Evolutionary conservation across 2,113 vertebrate genomes (phyloP).

Genomic region (Triplophysa tibetana): DNA sequence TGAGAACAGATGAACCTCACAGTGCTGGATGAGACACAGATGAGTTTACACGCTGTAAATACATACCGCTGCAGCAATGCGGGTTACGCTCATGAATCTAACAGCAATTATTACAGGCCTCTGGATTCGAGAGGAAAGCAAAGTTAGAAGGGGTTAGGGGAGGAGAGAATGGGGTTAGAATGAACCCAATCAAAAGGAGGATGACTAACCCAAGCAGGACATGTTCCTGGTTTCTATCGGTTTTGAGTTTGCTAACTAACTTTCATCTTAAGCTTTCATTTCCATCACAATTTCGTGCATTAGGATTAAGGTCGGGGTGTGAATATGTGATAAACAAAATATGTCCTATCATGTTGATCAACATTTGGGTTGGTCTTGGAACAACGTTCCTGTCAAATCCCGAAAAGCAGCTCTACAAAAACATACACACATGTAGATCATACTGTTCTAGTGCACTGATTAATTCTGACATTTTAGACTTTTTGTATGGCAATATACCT

Average conservation of each 20-base stretch:
- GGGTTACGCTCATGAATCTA: conserved; percentile 96
- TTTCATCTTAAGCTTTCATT: not conserved
- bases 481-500: too few species aligned
- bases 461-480: too few species aligned
- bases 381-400: not conserved
- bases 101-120: conserved; percentile 95
- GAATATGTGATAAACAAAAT: not conserved
- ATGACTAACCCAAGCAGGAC: not conserved
- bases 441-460: too few species aligned
- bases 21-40: conserved; percentile 52
- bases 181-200: conserved; percentile 10
- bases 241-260: too few species aligned
- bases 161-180: conserved; percentile 51
- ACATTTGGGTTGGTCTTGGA: not conserved
- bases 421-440: too few species aligned
- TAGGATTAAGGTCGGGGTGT: not conserved
- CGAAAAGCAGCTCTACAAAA: too few species aligned
- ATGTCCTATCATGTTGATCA: not conserved
- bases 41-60: conserved; percentile 64
- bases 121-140: conserved; percentile 86
- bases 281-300: not conserved
- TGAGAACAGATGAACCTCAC: conserved; percentile 45
- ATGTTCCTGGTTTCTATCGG: not conserved
- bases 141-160: conserved; percentile 74
- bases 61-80: conserved; percentile 90